Evolutionary conservation across 2,888 invertebrate species (phyloP).

Genomic region (Hipparchia sbordonii): DNA sequence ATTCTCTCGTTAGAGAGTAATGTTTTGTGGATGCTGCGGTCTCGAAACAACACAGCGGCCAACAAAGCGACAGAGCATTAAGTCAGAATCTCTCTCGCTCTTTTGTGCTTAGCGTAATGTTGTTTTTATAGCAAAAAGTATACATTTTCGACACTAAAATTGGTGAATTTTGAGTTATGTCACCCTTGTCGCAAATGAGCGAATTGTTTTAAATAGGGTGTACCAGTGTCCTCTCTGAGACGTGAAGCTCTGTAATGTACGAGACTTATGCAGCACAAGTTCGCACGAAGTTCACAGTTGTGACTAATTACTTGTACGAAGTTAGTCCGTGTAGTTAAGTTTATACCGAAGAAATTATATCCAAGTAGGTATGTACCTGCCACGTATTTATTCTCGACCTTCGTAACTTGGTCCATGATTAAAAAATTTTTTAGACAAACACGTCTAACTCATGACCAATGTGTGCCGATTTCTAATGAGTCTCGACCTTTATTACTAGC

Average conservation of each 20-base stretch:
- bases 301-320: constrained; percentile 10
- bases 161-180: too few relatives aligned
- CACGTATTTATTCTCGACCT: neutral
- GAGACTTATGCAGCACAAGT: constrained; percentile 3
- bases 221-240: neutral
- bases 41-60: too few relatives aligned
- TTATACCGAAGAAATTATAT: neutral
- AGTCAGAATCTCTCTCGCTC: too few relatives aligned
- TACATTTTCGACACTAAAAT: too few relatives aligned
- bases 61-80: too few relatives aligned
- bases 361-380: neutral
- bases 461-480: constrained; percentile 1
- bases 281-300: neutral
- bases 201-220: too few relatives aligned
- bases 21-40: too few relatives aligned
- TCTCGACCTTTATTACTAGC: neutral
- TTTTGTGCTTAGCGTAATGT: too few relatives aligned
- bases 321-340: neutral
- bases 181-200: too few relatives aligned
- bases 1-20: too few relatives aligned
- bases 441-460: neutral
- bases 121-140: too few relatives aligned
- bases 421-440: neutral
- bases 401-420: neutral
- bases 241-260: neutral